Evolutionary conservation across 2,113 vertebrate genomes (phyloP).

Genomic region (Sarotherodon lohbergeri): DNA sequence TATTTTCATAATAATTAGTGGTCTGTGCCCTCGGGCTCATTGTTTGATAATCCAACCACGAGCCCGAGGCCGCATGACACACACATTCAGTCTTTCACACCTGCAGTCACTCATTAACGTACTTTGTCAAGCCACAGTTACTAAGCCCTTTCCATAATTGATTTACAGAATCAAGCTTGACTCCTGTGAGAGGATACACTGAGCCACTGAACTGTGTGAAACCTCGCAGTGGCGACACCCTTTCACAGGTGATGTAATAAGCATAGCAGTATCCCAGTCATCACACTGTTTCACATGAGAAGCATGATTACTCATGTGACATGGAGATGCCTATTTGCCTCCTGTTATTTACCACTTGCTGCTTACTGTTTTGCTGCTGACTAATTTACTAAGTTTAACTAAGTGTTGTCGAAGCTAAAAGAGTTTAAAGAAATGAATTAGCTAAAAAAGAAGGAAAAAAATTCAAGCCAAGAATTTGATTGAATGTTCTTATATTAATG

Average conservation of each 20-base stretch:
- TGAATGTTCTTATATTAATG: neutral
- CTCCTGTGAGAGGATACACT: neutral
- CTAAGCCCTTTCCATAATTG: conserved; percentile 7
- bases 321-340: neutral
- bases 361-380: neutral
- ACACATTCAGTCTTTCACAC: neutral
- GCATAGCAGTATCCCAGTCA: neutral
- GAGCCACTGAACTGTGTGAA: neutral
- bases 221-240: neutral
- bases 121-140: neutral
- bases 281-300: neutral
- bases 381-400: neutral
- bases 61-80: neutral
- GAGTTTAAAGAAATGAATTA: neutral
- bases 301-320: neutral
- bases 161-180: conserved; percentile 5
- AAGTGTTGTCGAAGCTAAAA: neutral
- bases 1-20: neutral
- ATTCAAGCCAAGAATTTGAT: neutral
- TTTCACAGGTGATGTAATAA: neutral
- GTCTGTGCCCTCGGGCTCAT: neutral
- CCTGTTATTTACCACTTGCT: neutral
- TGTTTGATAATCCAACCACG: neutral
- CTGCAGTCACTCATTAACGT: neutral
- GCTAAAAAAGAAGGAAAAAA: neutral